Evolutionary conservation across 2,888 invertebrate genomes (phyloP).

Genomic region (Tineola bisselliella): DNA sequence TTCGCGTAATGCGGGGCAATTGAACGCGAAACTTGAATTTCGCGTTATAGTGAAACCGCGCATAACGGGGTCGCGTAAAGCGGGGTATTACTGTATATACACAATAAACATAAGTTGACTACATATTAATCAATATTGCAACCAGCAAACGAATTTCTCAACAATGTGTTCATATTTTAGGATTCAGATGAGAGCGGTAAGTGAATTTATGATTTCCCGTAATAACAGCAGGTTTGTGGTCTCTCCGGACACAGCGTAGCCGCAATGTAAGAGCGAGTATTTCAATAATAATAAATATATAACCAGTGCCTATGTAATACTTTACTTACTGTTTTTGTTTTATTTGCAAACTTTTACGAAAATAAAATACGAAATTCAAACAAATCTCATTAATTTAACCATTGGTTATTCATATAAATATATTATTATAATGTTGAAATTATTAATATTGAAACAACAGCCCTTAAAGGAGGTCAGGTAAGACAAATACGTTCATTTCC

Average conservation of each 20-base stretch:
- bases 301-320: background rate
- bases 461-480: constrained; percentile 33
- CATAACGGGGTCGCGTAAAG: too few species aligned
- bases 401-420: background rate
- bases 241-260: background rate
- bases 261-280: background rate
- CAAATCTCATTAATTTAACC: background rate
- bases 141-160: background rate
- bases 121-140: background rate
- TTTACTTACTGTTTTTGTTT: too few species aligned
- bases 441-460: background rate
- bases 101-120: background rate
- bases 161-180: background rate
- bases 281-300: background rate
- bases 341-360: background rate
- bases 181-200: constrained; percentile 27
- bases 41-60: too few species aligned
- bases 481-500: constrained; percentile 66
- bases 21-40: too few species aligned
- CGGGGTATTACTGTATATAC: too few species aligned
- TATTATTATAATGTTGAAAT: too few species aligned
- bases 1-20: too few species aligned
- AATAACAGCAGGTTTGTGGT: constrained; percentile 8
- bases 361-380: too few species aligned
- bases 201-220: constrained; percentile 41